Evolutionary conservation across 2,888 invertebrate species (phyloP), one percentile per base, ranked within the genome.

Genomic region (Heteromurus nitidus): DNA sequence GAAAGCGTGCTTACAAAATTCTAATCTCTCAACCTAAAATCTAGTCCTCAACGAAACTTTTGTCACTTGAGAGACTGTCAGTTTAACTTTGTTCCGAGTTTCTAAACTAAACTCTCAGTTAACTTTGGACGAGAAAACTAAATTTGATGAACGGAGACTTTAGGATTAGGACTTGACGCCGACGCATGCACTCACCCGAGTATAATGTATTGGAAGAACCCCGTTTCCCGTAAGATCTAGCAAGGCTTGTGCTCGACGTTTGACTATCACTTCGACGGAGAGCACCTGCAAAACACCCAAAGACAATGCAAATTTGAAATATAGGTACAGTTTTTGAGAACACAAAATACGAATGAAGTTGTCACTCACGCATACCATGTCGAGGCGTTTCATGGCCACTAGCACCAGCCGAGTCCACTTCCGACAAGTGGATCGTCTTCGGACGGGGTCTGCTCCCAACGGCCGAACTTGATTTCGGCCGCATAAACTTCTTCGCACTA

Each of bases 321-420:
- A 9, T 36, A 13, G 36, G 36, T n/a, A n/a, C n/a, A n/a, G n/a
- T n/a, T n/a, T n/a, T n/a, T n/a, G n/a, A n/a, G n/a, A n/a, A n/a
- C n/a, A n/a, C n/a, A n/a, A n/a, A n/a, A n/a, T n/a, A n/a, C n/a
- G n/a, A n/a, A n/a, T n/a, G n/a, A n/a, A n/a, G n/a, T n/a, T n/a
- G n/a, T n/a, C n/a, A n/a, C n/a, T n/a, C n/a, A n/a, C n/a, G n/a
- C 26, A 20, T 69, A 70, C 82, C 79, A 67, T 72, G 70, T 76
- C 76, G 44, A 26, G 75, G 80, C n/a, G 73, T 80, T 86, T 93
- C 92, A 88, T 95, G 94, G 30, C 85, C 87, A 79, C 85, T 86
- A 50, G 93, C 93, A 72, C 94, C 93, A 88, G 93, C 93, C 89
- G 94, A 93, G 89, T 96, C 96, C 84, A 96, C 95, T 89, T 87